Percentiles rank a stretch among this genome's conserved stretches.
These are phyloP conservation scores for Siniperca scherzeri DNA, from an alignment of 2,797 vertebrate species.

Conservation along the genomic window DNA sequence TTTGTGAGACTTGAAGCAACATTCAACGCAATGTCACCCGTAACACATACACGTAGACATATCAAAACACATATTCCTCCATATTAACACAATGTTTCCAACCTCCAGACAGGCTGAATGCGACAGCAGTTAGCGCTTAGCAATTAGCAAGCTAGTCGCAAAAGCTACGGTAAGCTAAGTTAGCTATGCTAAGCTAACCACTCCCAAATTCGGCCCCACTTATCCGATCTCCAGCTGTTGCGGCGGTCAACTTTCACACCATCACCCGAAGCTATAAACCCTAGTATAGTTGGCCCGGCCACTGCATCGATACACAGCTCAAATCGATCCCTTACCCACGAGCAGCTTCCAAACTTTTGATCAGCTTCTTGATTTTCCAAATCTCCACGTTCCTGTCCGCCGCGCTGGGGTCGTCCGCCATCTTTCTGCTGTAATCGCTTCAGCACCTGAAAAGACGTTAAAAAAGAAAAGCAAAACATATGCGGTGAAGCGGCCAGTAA, in stretches of 20 bases:
- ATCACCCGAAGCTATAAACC: neutral
- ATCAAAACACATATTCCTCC: neutral
- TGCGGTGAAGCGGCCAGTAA: neutral
- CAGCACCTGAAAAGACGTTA: conserved; percentile 81
- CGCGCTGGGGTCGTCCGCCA: conserved; percentile 99
- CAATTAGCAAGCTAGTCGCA: conserved; percentile 55
- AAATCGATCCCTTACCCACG: conserved; percentile 88
- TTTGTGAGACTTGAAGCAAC: neutral
- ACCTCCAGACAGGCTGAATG: neutral
- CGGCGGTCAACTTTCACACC: conserved; percentile 36
- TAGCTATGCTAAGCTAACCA: conserved; percentile 83
- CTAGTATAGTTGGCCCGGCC: accelerated
- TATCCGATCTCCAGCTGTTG: conserved; percentile 75
- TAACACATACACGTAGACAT: neutral
- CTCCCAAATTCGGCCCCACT: conserved; percentile 82
- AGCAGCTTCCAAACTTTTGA: conserved; percentile 98
- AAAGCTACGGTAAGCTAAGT: conserved; percentile 57
- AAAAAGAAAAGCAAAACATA: conserved; percentile 37
- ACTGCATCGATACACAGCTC: neutral
- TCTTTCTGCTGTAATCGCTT: conserved; percentile 90
- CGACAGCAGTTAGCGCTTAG: conserved; percentile 48
- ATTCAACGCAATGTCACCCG: neutral
- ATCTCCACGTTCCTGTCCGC: conserved; percentile 99
- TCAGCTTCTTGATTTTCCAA: conserved; percentile 99
- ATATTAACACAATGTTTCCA: neutral